Conservation (phyloP, 2,888 invertebrate genomes). For the Pollenia amentaria region DNA sequence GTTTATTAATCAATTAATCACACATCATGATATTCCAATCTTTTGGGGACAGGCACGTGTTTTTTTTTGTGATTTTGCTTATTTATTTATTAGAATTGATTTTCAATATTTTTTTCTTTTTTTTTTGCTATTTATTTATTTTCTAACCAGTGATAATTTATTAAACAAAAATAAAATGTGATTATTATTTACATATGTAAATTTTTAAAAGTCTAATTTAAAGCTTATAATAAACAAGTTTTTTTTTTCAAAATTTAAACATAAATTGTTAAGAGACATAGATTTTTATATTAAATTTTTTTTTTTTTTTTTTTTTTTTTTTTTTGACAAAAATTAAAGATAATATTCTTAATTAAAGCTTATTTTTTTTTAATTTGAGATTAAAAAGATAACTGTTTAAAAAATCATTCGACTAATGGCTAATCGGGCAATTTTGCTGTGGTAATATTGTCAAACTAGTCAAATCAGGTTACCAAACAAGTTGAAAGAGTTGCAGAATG, state of each 20-base stretch:
- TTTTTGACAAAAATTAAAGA: too few species aligned
- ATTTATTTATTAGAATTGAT: background rate
- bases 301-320: too few species aligned
- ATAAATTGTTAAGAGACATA: background rate
- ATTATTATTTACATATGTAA: background rate
- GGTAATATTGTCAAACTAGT: too few species aligned
- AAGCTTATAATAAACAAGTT: background rate
- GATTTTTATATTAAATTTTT: too few species aligned
- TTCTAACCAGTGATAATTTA: background rate
- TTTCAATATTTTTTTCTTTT: background rate
- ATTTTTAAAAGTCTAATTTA: background rate
- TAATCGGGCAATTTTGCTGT: too few species aligned
- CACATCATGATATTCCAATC: background rate
- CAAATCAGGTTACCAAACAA: too few species aligned
- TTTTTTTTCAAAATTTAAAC: background rate
- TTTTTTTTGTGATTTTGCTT: conserved; percentile 21
- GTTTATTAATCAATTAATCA: conserved; percentile 3
- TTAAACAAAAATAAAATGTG: background rate
- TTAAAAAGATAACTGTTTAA: too few species aligned
- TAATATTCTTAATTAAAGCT: too few species aligned
- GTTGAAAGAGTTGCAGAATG: too few species aligned
- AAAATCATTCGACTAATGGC: too few species aligned
- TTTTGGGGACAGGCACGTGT: background rate
- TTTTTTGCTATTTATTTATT: background rate
- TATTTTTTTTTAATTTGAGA: too few species aligned